Conservation (phyloP, 2,888 invertebrate genomes). For the Lithophane ornitopus region DNA sequence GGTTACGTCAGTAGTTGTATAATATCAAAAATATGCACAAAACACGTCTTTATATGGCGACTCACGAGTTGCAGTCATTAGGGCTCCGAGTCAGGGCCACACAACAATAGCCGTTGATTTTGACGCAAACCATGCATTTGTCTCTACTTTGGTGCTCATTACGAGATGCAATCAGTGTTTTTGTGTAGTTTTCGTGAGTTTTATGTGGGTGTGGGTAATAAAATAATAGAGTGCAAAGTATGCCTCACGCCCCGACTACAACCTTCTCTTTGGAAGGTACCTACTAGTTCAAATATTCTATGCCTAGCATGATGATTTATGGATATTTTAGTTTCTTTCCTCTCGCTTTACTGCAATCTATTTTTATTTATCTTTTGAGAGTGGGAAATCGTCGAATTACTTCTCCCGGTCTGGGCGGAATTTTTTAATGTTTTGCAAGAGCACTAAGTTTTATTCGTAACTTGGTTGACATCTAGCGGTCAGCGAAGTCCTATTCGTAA, state of each 20-base stretch:
- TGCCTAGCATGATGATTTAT: background rate
- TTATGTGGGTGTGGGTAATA: constrained; percentile 33
- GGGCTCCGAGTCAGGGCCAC: constrained; percentile 71
- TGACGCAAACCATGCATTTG: constrained; percentile 68
- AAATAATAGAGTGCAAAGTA: constrained; percentile 15
- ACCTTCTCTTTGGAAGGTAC: background rate
- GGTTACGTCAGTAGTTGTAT: constrained; percentile 23
- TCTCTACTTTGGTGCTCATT: constrained; percentile 55
- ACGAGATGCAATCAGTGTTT: constrained; percentile 47
- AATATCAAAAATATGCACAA: constrained; percentile 43
- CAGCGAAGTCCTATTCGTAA: background rate
- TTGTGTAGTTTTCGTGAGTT: constrained; percentile 40
- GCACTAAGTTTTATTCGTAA: background rate
- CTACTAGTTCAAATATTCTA: background rate
- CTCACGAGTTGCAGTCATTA: constrained; percentile 68
- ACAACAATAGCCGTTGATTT: constrained; percentile 77
- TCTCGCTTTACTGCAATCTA: too few species aligned
- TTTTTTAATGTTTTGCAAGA: background rate
- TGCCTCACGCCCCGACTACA: background rate
- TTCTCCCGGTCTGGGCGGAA: too few species aligned
- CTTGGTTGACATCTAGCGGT: too few species aligned
- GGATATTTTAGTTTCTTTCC: background rate
- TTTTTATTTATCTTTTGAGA: too few species aligned
- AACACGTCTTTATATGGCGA: constrained; percentile 64
- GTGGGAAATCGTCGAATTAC: too few species aligned